These are phyloP conservation scores for Caerostris extrusa DNA, from an alignment of 1,140 invertebrate species.

Conservation along the genomic window DNA sequence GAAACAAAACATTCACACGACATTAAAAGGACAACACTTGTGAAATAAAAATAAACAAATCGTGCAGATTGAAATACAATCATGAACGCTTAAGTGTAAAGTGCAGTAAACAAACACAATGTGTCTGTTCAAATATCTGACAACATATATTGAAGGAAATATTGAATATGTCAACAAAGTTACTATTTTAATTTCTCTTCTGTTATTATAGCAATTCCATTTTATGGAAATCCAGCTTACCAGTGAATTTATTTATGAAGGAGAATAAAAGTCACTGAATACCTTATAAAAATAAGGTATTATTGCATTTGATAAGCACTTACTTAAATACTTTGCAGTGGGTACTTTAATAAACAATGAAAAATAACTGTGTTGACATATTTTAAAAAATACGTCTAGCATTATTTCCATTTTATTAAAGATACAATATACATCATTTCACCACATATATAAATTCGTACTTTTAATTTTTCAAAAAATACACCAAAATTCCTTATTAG, in stretches of 20 bases:
- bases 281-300: too few relatives aligned
- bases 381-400: slow-evolving; percentile 1
- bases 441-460: slow-evolving; percentile 2
- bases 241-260: too few relatives aligned
- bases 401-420: not conserved
- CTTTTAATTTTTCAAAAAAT: not conserved
- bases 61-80: not conserved
- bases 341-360: not conserved
- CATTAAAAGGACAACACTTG: slow-evolving; percentile 22
- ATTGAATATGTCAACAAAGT: slow-evolving; percentile 5
- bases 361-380: slow-evolving; percentile 13
- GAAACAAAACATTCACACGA: slow-evolving; percentile 7
- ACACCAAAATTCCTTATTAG: not conserved
- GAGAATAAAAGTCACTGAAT: too few relatives aligned
- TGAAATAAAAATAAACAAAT: slow-evolving; percentile 6
- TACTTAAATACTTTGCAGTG: too few relatives aligned
- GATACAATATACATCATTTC: not conserved
- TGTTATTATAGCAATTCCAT: not conserved
- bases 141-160: not conserved
- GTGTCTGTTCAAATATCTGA: not conserved
- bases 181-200: not conserved
- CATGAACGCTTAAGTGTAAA: not conserved
- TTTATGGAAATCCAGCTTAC: too few relatives aligned
- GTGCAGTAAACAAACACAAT: slow-evolving; percentile 13
- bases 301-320: too few relatives aligned